These are phyloP conservation scores for Meteorus cinctellus DNA, from an alignment of 2,888 invertebrate genomes.

Conservation along the genomic window DNA sequence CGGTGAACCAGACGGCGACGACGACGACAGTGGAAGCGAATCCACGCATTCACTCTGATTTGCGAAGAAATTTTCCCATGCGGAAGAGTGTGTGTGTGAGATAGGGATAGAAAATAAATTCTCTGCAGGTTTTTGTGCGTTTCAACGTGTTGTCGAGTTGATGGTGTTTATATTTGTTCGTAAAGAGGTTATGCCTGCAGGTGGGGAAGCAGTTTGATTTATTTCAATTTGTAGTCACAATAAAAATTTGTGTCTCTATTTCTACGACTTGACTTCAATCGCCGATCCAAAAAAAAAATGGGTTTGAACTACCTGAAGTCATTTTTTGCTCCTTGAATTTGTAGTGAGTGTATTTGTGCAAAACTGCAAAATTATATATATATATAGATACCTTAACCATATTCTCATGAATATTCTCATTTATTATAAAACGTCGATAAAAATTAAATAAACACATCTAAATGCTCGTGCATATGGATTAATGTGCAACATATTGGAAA, in stretches of 20 bases:
- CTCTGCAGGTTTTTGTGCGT: background rate
- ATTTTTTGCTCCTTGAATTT: background rate
- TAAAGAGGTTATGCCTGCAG: conserved; percentile 21
- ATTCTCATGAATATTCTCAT: background rate
- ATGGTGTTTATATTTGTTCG: too few relatives aligned
- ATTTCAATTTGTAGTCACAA: conserved; percentile 22
- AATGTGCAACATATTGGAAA: conserved; percentile 5
- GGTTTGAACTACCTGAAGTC: conserved; percentile 8
- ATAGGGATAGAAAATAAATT: background rate
- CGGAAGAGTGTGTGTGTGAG: background rate
- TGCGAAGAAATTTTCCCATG: background rate
- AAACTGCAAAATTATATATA: too few relatives aligned
- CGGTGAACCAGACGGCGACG: conserved; percentile 41
- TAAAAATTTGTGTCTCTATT: conserved; percentile 2
- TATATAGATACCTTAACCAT: too few relatives aligned
- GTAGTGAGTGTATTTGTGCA: too few relatives aligned
- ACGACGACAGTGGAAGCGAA: background rate
- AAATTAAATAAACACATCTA: background rate
- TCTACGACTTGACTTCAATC: too few relatives aligned
- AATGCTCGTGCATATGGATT: background rate
- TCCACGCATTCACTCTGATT: conserved; percentile 4
- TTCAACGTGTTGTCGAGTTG: too few relatives aligned
- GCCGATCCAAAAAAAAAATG: too few relatives aligned
- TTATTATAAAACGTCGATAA: background rate
- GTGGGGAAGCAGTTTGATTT: conserved; percentile 39